A percentile compares a stretch with the other conserved stretches of the same genome.
Evolutionary conservation across 2,797 vertebrate genomes (phyloP).

Genomic region (Orientallactaga sibirica): DNA sequence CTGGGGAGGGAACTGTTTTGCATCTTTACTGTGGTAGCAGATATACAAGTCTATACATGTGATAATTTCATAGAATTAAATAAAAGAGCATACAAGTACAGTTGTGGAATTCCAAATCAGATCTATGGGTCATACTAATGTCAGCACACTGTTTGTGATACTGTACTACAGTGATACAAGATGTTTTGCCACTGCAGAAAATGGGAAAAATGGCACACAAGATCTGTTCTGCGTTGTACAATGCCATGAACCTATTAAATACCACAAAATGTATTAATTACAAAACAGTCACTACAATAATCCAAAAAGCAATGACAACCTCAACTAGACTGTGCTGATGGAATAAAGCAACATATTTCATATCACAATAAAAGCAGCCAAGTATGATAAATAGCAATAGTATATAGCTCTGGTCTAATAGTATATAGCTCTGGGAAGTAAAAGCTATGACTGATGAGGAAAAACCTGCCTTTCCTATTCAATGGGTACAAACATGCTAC

Average conservation of each 20-base stretch:
- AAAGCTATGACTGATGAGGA: constrained; percentile 31
- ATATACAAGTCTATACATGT: constrained; percentile 5
- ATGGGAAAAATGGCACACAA: background rate
- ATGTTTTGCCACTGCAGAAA: constrained; percentile 21
- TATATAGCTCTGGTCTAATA: background rate
- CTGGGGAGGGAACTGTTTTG: constrained; percentile 13
- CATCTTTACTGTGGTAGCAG: constrained; percentile 9
- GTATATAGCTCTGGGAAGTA: constrained; percentile 31
- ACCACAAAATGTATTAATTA: constrained; percentile 5
- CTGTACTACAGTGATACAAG: background rate
- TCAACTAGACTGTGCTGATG: constrained; percentile 7
- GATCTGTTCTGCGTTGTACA: constrained; percentile 40
- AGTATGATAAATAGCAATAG: constrained; percentile 14
- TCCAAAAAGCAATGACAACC: constrained; percentile 49
- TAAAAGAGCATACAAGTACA: constrained; percentile 19
- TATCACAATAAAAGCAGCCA: constrained; percentile 23
- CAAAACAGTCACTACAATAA: background rate
- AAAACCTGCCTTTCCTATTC: constrained; percentile 61
- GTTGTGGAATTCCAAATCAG: background rate
- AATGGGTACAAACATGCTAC: constrained; percentile 61
- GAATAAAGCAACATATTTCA: constrained; percentile 16
- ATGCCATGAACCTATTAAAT: constrained; percentile 26
- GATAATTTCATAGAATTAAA: background rate
- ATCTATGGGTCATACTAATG: background rate
- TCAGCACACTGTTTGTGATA: background rate